Evolutionary conservation across 1,140 invertebrate species (phyloP), one percentile per base, ranked within the genome.

Genomic region (Hermetia illucens): DNA sequence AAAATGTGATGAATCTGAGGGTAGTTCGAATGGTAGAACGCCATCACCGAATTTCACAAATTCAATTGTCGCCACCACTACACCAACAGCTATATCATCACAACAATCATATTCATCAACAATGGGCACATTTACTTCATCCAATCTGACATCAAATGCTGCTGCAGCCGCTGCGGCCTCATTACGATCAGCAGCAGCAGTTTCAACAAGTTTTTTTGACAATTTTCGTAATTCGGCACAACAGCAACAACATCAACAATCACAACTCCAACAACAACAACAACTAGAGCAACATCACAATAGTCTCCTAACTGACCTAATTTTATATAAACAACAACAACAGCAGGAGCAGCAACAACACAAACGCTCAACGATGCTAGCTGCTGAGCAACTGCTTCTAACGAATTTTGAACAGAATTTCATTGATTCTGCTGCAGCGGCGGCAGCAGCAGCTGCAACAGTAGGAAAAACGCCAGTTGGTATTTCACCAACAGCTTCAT

Each of bases 221-320:
- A n/a, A n/a, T n/a, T n/a, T n/a, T n/a, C n/a, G n/a, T n/a, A n/a
- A n/a, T n/a, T n/a, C n/a, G n/a, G n/a, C n/a, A 8, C 24, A 25
- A 25, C 24, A 35, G 19, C 17, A 35, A 35, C 34, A 20, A 4
- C 16, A 20, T 6, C 17, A 20, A 21, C 3, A 17, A 9, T 21
- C n/a, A 12, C 16, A 35, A 35, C 19, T n/a, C 22, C 24, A 25
- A 25, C 46, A 19, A 45, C 42, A 8, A 29, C 41, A 17, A 21
- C 41, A n/a, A 22, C 31, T 4, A n/a, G n/a, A n/a, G n/a, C n/a
- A n/a, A n/a, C n/a, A 35, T 35, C 12, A 17, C 13, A 16, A 35
- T 35, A 35, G 10, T 4, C 10, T 21, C 10, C 22, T 35, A 35
- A 21, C 19, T 4, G 34, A 35, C 16, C 15, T 35, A 20, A n/a